Evolutionary conservation across 2,888 invertebrate species (phyloP).

Genomic region (Hirudinaria manillensis): DNA sequence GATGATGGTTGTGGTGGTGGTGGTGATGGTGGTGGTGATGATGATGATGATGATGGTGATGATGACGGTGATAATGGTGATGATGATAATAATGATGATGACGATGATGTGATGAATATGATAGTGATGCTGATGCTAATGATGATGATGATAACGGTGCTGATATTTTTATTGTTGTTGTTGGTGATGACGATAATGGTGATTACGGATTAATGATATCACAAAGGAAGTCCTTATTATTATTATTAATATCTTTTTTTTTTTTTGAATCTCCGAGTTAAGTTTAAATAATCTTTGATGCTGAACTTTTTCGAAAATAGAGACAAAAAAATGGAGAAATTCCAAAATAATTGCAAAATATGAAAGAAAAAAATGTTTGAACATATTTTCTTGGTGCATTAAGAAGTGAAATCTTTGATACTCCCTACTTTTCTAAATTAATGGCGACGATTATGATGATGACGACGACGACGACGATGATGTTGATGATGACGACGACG

Average conservation of each 20-base stretch:
- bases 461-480: slow-evolving; percentile 16
- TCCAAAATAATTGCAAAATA: too few species aligned
- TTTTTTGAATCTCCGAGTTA: too few species aligned
- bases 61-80: slow-evolving; percentile 13
- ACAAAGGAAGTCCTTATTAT: not conserved
- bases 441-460: slow-evolving; percentile 13
- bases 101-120: slow-evolving; percentile 18
- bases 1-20: not conserved
- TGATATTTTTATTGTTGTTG: slow-evolving; percentile 20
- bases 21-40: not conserved
- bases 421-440: too few species aligned
- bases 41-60: slow-evolving; percentile 4
- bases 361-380: too few species aligned
- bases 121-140: slow-evolving; percentile 21
- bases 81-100: slow-evolving; percentile 27
- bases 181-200: slow-evolving; percentile 23
- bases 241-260: too few species aligned
- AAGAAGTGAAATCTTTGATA: too few species aligned
- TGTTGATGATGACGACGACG: slow-evolving; percentile 22
- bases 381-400: too few species aligned
- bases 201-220: slow-evolving; percentile 17
- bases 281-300: too few species aligned
- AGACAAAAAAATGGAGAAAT: too few species aligned
- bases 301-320: too few species aligned
- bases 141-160: slow-evolving; percentile 23